Evolutionary conservation across 2,113 vertebrate species (phyloP), one percentile per base, ranked within the genome.

Genomic region (Coryphaenoides rupestris): DNA sequence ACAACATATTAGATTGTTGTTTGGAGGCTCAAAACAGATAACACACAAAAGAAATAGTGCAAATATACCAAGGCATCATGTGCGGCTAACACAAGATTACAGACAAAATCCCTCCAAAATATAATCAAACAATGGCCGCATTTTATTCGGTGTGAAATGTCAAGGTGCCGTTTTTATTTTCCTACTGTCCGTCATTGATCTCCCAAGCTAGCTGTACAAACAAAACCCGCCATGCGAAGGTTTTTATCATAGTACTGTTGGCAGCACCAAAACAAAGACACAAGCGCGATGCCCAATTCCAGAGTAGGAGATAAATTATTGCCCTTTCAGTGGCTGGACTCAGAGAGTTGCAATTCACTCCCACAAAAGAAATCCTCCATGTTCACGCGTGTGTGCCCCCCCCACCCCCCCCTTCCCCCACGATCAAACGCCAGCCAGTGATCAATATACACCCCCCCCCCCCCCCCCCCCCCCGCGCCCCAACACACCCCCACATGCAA

Each of bases 401-500:
- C 74, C 77, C 55, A 74, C 78, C 77, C 80, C 83, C 60, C 28
- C 28, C 28, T n/a, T n/a, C 33, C 33, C 33, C 33, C 24, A 78
- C 75, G 78, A 82, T 85, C 82, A 84, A 83, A 84, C 80, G 84
- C 62, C 74, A 62, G 73, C 65, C 74, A 57, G 69, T 79, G 80
- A 88, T 89, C 86, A 79, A 87, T 87, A 86, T 58, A 71, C 77
- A 76, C 66, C 74, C 77, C 55, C 75, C 78, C 77, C 80, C 83
- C 60, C 28, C 28, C 28, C 28, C 28, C 28, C 33, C 33, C 33
- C 9, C 33, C 13, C 33, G 2, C 33, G 2, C 33, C 33, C 9
- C 33, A 10, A 40, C 33, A 40, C 33, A 0, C 33, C 33, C 33
- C 33, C 33, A 12, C 81, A 75, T 76, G 83, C 79, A 83, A 82